A percentile compares a stretch with the other conserved stretches of the same genome.
These are phyloP conservation scores for Proteles cristata DNA, from an alignment of 2,113 vertebrate genomes.

Conservation along the genomic window DNA sequence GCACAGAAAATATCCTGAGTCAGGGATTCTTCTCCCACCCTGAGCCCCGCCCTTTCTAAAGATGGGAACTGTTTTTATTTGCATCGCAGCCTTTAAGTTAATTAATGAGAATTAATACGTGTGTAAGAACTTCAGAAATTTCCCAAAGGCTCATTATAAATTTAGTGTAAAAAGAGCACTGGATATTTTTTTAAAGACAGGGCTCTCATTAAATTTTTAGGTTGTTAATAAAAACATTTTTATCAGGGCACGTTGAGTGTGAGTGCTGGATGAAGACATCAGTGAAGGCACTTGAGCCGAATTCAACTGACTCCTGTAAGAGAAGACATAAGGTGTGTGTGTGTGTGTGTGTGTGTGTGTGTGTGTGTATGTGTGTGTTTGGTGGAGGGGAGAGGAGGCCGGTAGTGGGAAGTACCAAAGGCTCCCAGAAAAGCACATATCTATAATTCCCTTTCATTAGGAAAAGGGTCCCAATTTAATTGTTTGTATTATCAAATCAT, in stretches of 20 bases:
- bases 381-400: background rate
- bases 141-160: conserved; percentile 81
- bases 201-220: conserved; percentile 77
- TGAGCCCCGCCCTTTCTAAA: conserved; percentile 68
- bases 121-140: conserved; percentile 76
- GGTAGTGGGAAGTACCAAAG: background rate
- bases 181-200: conserved; percentile 56
- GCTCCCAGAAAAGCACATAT: background rate
- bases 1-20: conserved; percentile 8
- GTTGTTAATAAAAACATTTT: conserved; percentile 81
- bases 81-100: conserved; percentile 79
- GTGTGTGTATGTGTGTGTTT: background rate
- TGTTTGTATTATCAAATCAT: conserved; percentile 40
- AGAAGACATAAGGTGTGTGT: background rate
- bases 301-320: conserved; percentile 10
- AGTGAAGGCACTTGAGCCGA: background rate
- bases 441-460: conserved; percentile 45
- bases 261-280: conserved; percentile 51
- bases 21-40: conserved; percentile 53
- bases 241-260: conserved; percentile 56
- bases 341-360: background rate
- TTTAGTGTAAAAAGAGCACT: conserved; percentile 74
- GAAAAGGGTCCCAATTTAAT: conserved; percentile 5
- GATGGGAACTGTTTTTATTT: conserved; percentile 74
- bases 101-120: conserved; percentile 79